A percentile compares a stretch with the other conserved stretches of the same genome.
Evolutionary conservation across 2,113 vertebrate genomes (phyloP).

Genomic region (Haemorhous mexicanus): DNA sequence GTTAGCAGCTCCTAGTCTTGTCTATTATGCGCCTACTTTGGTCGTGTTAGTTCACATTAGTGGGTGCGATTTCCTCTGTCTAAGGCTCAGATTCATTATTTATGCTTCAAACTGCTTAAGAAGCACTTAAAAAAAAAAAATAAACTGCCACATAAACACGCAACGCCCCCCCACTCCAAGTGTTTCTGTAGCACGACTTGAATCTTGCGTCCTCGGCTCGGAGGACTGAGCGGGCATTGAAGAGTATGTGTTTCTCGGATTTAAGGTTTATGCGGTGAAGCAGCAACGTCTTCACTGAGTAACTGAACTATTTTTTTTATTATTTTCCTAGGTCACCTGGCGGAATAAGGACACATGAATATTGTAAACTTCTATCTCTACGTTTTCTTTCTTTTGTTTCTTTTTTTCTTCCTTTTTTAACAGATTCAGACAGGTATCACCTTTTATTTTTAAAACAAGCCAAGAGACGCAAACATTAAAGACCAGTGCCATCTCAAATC

Average conservation of each 20-base stretch:
- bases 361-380: neutral
- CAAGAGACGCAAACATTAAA: neutral
- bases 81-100: constrained; percentile 44
- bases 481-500: neutral
- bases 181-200: neutral
- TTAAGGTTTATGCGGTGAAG: neutral
- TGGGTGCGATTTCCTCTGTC: constrained; percentile 71
- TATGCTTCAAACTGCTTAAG: constrained; percentile 20
- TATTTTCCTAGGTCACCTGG: neutral
- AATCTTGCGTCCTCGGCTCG: neutral
- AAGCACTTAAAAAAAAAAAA: neutral
- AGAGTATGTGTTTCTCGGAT: neutral
- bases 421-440: neutral
- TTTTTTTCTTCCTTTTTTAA: accelerated
- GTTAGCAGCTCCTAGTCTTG: constrained; percentile 63
- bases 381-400: neutral
- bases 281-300: neutral
- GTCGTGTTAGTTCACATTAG: constrained; percentile 62
- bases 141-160: neutral
- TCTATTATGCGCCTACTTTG: constrained; percentile 57
- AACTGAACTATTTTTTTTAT: neutral
- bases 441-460: neutral
- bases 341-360: neutral
- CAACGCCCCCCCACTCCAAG: neutral
- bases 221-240: neutral